Evolutionary conservation across 2,888 invertebrate species (phyloP).

Genomic region (Luffia ferchaultella): DNA sequence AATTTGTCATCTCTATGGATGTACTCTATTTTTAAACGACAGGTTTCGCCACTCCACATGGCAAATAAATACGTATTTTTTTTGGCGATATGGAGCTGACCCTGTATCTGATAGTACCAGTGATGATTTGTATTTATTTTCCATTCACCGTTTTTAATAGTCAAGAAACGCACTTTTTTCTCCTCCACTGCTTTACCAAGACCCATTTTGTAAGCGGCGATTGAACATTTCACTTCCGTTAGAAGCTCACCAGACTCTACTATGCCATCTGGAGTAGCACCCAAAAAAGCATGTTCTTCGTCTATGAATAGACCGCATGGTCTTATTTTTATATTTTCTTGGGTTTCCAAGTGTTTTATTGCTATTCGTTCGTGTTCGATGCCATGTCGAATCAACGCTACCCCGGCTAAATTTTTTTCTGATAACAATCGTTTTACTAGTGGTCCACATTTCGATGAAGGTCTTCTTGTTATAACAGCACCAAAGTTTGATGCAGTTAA

Average conservation of each 20-base stretch:
- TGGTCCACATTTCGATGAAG: background rate
- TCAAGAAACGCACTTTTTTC: slow-evolving; percentile 8
- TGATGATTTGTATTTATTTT: slow-evolving; percentile 4
- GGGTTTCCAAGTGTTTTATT: slow-evolving; percentile 8
- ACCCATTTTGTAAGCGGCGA: slow-evolving; percentile 7
- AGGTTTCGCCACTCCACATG: slow-evolving; percentile 11
- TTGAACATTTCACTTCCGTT: slow-evolving; percentile 9
- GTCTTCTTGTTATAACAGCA: background rate
- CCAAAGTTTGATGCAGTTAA: slow-evolving; percentile 14
- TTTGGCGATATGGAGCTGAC: slow-evolving; percentile 11
- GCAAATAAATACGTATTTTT: slow-evolving; percentile 7
- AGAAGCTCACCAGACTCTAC: slow-evolving; percentile 1
- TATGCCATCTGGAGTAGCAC: slow-evolving; percentile 13
- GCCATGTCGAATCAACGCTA: slow-evolving; percentile 11
- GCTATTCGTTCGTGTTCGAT: slow-evolving; percentile 10
- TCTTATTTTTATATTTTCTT: slow-evolving; percentile 7
- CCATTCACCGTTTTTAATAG: slow-evolving; percentile 1
- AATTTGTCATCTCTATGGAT: too few species aligned
- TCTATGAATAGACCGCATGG: slow-evolving; percentile 13
- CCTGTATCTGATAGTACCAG: slow-evolving; percentile 11
- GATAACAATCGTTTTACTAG: slow-evolving; percentile 9
- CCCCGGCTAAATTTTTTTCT: slow-evolving; percentile 2
- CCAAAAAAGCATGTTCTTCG: slow-evolving; percentile 9
- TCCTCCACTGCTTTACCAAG: slow-evolving; percentile 7
- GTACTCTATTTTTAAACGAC: too few species aligned